phyloP scores from a whole-genome alignment of 2,113 vertebrate genomes.

The Hippotragus niger region DNA sequence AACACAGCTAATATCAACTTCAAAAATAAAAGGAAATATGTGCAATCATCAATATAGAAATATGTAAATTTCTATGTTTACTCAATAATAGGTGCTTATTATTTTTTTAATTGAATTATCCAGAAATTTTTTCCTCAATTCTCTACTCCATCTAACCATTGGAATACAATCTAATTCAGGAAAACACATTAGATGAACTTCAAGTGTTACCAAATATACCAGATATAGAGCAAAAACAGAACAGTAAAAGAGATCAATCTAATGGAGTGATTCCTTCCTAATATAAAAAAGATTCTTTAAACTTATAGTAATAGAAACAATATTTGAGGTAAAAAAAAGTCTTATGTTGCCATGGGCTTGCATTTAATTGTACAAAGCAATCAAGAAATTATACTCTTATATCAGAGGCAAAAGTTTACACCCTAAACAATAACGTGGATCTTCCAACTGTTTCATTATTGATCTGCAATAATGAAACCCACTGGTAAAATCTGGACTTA shows the following conservation, averaged over 20 bases:
- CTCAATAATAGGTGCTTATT: background rate
- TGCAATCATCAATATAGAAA: background rate
- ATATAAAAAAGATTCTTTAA: background rate
- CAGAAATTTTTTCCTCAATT: background rate
- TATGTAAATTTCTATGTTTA: background rate
- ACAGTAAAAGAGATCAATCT: background rate
- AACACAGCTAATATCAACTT: background rate
- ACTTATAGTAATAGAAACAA: background rate
- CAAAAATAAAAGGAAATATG: background rate
- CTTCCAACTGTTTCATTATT: background rate
- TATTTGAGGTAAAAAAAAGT: background rate
- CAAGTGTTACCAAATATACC: slow-evolving; percentile 27
- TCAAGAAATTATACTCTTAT: background rate
- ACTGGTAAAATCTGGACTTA: background rate
- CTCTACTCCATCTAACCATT: background rate
- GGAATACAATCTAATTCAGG: background rate
- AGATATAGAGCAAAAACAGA: background rate
- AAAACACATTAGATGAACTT: slow-evolving; percentile 4
- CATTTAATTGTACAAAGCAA: background rate
- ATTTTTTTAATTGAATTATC: background rate
- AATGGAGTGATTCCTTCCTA: background rate
- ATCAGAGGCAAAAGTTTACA: background rate
- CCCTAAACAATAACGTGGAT: background rate
- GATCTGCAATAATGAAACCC: background rate
- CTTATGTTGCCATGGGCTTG: background rate